A percentile compares a stretch with the other conserved stretches of the same genome.
Evolutionary conservation across 64 coral and sea anemone species (phyloP).

Genomic region (Exaiptasia diaphana): DNA sequence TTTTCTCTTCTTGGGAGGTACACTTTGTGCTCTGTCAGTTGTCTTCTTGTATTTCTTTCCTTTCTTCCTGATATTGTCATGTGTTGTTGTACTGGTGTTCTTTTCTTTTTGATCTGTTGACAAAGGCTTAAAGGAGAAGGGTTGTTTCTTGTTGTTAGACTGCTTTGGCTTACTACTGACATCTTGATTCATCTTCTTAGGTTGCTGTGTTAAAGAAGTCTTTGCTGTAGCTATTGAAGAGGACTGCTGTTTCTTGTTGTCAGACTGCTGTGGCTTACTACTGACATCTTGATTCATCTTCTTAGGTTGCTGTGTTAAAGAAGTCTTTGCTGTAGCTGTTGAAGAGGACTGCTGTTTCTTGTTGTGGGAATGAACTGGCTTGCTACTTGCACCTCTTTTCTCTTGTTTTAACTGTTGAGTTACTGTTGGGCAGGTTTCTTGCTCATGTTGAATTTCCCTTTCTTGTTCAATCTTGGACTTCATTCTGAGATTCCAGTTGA

Average conservation of each 20-base stretch:
- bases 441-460: not conserved
- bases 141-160: not conserved
- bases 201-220: not conserved
- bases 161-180: not conserved
- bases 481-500: slow-evolving; percentile 46
- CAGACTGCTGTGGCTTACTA: not conserved
- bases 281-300: not conserved
- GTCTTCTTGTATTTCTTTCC: not conserved
- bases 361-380: not conserved
- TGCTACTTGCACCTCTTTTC: not conserved
- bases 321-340: not conserved
- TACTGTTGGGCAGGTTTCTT: not conserved
- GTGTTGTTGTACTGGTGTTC: too few species aligned
- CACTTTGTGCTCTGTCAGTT: not conserved
- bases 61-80: not conserved
- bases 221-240: not conserved
- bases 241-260: not conserved
- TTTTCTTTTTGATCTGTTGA: too few species aligned
- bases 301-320: not conserved
- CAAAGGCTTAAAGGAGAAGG: too few species aligned
- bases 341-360: not conserved
- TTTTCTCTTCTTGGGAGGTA: not conserved
- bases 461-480: slow-evolving; percentile 22
- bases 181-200: not conserved
- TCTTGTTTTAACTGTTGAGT: not conserved